Evolutionary conservation across 2,113 vertebrate species (phyloP).

Genomic region (Thomomys bottae): DNA sequence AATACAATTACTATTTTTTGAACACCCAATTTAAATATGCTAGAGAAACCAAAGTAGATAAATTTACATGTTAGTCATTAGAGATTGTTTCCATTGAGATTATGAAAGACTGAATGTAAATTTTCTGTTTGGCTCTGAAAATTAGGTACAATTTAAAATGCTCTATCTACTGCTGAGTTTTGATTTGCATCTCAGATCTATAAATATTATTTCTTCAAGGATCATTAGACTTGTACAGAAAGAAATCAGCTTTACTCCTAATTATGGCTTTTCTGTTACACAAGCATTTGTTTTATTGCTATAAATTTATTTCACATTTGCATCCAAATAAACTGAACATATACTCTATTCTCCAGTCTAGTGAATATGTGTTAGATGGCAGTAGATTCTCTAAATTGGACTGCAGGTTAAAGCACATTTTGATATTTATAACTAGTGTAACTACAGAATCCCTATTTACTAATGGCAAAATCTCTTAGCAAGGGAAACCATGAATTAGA

Average conservation of each 20-base stretch:
- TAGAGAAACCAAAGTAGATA: not conserved
- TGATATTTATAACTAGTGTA: constrained; percentile 32
- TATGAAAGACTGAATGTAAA: constrained; percentile 8
- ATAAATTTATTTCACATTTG: constrained; percentile 53
- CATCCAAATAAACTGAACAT: not conserved
- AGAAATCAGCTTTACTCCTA: not conserved
- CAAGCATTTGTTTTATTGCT: constrained; percentile 19
- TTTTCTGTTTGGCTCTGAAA: constrained; percentile 30
- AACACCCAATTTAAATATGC: constrained; percentile 10
- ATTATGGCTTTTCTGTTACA: constrained; percentile 12
- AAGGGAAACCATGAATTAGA: not conserved
- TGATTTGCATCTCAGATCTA: constrained; percentile 40
- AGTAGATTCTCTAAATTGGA: constrained; percentile 36
- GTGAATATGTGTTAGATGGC: constrained; percentile 22
- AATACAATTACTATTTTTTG: constrained; percentile 12
- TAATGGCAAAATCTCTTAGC: not conserved
- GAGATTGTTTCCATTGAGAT: not conserved
- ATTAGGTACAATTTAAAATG: not conserved
- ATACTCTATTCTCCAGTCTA: constrained; percentile 38
- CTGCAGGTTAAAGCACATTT: not conserved
- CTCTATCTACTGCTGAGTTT: not conserved
- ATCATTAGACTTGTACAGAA: constrained; percentile 45
- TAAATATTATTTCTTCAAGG: constrained; percentile 46
- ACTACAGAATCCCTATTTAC: constrained; percentile 13
- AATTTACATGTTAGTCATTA: constrained; percentile 7